These are phyloP conservation scores for Sarcophaga bullata DNA, from an alignment of 1,140 invertebrate genomes.

Conservation along the genomic window DNA sequence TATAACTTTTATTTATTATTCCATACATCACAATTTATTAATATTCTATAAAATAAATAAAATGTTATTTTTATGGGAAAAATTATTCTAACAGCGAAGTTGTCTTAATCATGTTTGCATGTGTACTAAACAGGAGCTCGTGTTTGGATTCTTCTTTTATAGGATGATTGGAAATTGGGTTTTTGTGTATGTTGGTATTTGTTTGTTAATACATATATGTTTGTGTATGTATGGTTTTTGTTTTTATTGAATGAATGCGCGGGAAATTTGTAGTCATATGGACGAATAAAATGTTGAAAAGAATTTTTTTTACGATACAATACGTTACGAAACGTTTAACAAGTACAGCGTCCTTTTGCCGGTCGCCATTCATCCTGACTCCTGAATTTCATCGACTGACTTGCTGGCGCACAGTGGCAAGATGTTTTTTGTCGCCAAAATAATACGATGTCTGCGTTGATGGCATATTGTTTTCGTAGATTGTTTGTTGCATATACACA, in stretches of 20 bases:
- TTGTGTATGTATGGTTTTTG: background rate
- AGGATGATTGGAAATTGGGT: background rate
- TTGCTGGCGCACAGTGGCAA: slow-evolving; percentile 35
- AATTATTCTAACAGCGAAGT: slow-evolving; percentile 1
- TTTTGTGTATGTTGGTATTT: background rate
- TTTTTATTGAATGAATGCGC: slow-evolving; percentile 30
- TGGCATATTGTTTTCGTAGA: slow-evolving; percentile 37
- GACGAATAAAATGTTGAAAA: slow-evolving; percentile 28
- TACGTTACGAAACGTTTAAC: slow-evolving; percentile 32
- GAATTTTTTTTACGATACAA: slow-evolving; percentile 36
- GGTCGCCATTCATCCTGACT: slow-evolving; percentile 47
- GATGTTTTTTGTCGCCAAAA: slow-evolving; percentile 44
- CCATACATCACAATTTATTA: background rate
- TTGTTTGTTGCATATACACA: slow-evolving; percentile 20
- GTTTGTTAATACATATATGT: background rate
- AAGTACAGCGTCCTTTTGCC: slow-evolving; percentile 44
- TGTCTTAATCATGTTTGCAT: slow-evolving; percentile 40
- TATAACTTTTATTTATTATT: too few species aligned
- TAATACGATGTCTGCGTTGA: slow-evolving; percentile 33
- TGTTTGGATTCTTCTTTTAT: slow-evolving; percentile 32
- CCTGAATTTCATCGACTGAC: slow-evolving; percentile 41
- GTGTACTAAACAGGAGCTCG: slow-evolving; percentile 34
- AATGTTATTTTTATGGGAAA: background rate
- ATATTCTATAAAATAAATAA: background rate
- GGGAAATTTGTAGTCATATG: slow-evolving; percentile 36